phyloP scores from a whole-genome alignment of 2,888 invertebrate genomes.

The Perizoma flavofasciatum region DNA sequence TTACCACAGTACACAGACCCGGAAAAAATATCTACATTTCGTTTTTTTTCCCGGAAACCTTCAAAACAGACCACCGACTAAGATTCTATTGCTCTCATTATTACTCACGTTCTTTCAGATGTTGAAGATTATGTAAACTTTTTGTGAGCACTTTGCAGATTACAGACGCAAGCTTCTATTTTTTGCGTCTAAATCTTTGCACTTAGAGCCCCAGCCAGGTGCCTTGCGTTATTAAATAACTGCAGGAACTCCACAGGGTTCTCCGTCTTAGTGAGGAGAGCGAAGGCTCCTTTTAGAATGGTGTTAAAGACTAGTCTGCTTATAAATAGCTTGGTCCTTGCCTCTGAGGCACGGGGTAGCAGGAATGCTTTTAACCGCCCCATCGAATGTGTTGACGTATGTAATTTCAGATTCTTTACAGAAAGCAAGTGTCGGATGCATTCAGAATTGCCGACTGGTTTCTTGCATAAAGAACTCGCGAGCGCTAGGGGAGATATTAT shows the following conservation, averaged over 20 bases:
- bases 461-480: conserved; percentile 41
- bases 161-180: conserved; percentile 24
- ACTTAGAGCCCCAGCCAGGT: conserved; percentile 31
- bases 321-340: conserved; percentile 51
- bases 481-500: conserved; percentile 53
- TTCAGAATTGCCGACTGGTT: conserved; percentile 45
- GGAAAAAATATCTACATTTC: no score
- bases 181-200: conserved; percentile 31
- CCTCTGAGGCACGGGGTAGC: conserved; percentile 51
- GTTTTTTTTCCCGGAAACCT: no score
- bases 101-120: conserved; percentile 32
- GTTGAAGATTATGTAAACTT: conserved; percentile 20
- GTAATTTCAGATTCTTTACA: conserved; percentile 72
- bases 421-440: conserved; percentile 58
- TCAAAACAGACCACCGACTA: conserved; percentile 14
- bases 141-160: conserved; percentile 25
- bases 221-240: conserved; percentile 29
- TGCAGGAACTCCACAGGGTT: conserved; percentile 2
- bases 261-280: conserved; percentile 2
- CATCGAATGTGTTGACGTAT: conserved; percentile 72
- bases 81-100: conserved; percentile 12
- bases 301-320: conserved; percentile 37
- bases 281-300: conserved; percentile 22
- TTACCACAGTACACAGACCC: no score
- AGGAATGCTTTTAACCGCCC: conserved; percentile 70